Evolutionary conservation across 2,888 invertebrate species (phyloP).

Genomic region (Melitaea athalia): DNA sequence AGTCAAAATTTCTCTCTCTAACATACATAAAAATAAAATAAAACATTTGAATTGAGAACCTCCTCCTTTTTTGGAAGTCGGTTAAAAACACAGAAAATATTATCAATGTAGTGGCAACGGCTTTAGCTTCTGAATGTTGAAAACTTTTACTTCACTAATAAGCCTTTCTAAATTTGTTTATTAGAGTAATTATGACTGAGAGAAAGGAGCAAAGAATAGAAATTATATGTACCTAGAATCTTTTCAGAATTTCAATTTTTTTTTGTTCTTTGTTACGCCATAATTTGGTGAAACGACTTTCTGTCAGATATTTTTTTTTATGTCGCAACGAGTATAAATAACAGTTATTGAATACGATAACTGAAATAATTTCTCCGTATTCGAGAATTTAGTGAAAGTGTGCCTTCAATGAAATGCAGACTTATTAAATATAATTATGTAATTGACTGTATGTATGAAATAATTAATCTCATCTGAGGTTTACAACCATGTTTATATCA

Average conservation of each 20-base stretch:
- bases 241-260: neutral
- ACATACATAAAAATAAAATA: too few species aligned
- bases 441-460: constrained; percentile 12
- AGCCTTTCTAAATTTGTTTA: constrained; percentile 57
- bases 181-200: constrained; percentile 49
- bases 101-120: constrained; percentile 15
- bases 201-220: constrained; percentile 61
- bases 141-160: constrained; percentile 36
- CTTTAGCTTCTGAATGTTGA: constrained; percentile 33
- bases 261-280: neutral
- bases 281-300: neutral
- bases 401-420: neutral
- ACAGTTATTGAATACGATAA: constrained; percentile 1
- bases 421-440: neutral
- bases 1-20: too few species aligned
- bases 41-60: too few species aligned
- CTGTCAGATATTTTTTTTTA: neutral
- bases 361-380: neutral
- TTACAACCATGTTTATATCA: constrained; percentile 9
- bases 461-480: neutral
- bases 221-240: constrained; percentile 39
- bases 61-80: too few species aligned
- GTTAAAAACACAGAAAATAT: constrained; percentile 21
- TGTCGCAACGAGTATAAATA: neutral
- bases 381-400: constrained; percentile 10